Evolutionary conservation across 2,113 vertebrate genomes (phyloP).

Genomic region (Mormyrus lacerda): DNA sequence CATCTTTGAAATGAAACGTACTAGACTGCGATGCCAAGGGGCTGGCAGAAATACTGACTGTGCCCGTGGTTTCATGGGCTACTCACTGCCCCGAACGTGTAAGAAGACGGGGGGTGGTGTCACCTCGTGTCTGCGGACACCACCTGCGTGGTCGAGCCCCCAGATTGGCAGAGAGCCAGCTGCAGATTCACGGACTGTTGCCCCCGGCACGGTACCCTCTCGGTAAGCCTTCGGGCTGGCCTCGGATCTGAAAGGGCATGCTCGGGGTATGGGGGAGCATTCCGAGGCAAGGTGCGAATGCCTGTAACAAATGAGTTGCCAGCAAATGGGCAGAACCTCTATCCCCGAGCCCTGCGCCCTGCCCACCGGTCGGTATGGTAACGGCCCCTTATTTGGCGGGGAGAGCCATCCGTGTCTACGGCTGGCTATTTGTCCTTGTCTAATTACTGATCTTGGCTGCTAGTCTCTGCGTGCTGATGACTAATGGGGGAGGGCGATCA

Average conservation of each 20-base stretch:
- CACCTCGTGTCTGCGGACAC: neutral
- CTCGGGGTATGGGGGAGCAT: constrained; percentile 20
- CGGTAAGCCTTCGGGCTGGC: neutral
- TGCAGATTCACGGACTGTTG: neutral
- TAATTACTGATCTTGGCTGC: constrained; percentile 85
- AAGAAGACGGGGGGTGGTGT: neutral
- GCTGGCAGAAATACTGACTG: neutral
- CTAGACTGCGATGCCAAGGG: neutral
- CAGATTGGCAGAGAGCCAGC: neutral
- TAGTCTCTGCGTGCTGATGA: constrained; percentile 78
- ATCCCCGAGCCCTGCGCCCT: constrained; percentile 40
- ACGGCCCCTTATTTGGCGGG: constrained; percentile 68
- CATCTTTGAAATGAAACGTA: neutral
- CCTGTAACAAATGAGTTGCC: constrained; percentile 54
- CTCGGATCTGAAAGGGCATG: neutral
- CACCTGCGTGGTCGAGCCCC: neutral
- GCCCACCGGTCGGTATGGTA: constrained; percentile 66
- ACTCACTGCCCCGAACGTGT: neutral
- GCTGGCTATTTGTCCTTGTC: constrained; percentile 85
- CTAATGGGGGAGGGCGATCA: constrained; percentile 70
- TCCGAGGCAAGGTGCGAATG: constrained; percentile 14
- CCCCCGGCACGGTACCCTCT: neutral
- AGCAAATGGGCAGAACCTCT: constrained; percentile 38
- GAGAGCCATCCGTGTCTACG: constrained; percentile 58
- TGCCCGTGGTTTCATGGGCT: neutral